Percentiles rank a stretch among this genome's conserved stretches.
phyloP scores from a whole-genome alignment of 2,888 invertebrate genomes.

The Rhopalosiphum nymphaeae region DNA sequence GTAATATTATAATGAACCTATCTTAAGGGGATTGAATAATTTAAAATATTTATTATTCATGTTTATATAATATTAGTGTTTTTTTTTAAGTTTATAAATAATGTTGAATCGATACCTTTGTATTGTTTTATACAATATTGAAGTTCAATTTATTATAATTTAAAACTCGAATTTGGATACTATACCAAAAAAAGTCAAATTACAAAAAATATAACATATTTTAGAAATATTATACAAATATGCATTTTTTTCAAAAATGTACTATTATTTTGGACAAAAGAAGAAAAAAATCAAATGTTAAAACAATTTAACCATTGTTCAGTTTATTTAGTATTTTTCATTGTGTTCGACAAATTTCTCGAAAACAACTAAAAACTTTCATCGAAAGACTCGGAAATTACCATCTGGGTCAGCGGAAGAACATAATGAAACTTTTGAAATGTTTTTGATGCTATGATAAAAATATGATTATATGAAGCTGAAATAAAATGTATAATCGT shows the following conservation, averaged over 20 bases:
- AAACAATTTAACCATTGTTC: not conserved
- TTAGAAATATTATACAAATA: not conserved
- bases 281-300: not conserved
- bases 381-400: slow-evolving; percentile 1
- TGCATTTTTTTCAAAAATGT: not conserved
- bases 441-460: not conserved
- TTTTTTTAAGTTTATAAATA: not conserved
- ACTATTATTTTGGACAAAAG: not conserved
- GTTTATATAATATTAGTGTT: not conserved
- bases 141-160: not conserved
- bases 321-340: not conserved
- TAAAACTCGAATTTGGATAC: not conserved
- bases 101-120: not conserved
- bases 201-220: not conserved
- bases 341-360: not conserved
- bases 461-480: not conserved
- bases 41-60: not conserved
- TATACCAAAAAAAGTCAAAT: not conserved
- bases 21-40: not conserved
- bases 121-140: not conserved
- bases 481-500: not conserved
- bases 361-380: not conserved
- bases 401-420: not conserved
- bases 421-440: not conserved
- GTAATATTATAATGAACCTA: not conserved